Evolutionary conservation across 2,888 invertebrate species (phyloP), one percentile per base, ranked within the genome.

Genomic region (Caenorhabditis sinica): DNA sequence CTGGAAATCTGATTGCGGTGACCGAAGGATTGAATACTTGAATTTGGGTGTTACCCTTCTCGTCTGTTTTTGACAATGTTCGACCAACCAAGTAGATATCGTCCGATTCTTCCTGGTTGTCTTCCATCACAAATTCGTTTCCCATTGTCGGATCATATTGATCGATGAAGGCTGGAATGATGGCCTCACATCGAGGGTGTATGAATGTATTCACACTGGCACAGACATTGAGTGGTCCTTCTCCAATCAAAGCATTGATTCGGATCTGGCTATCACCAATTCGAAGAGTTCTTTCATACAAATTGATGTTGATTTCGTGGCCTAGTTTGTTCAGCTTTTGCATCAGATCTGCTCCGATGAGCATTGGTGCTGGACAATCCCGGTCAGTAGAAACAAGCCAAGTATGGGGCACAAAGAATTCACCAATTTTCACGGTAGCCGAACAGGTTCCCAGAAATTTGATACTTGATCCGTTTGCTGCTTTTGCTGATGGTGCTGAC

Each of bases 331-430:
- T 71, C 17, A 71, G 5, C n/a, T 71, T 71, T 25, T 40, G 25
- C 0, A 71, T n/a, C 0, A 71, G 0, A n/a, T 71, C 71, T 11
- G 58, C 9, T 40, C 71, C 71, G 8, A 71, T 56, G 2, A 71
- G 71, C 36, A 71, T 58, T 15, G 36, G 40, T 0, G 71, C 58
- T n/a, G 71, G 71, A 25, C 71, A 71, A 0, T 71, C 71, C 0
- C 13, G 4, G 23, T 56, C 43, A 4, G 25, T 4, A 8, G 71
- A 56, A 0, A 71, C 71, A 4, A 56, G 58, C 8, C 20, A 23
- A 17, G 23, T n/a, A 58, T 71, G 71, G 17, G 56, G 43, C 13
- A 58, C 58, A 8, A 17, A 13, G 17, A n/a, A 6, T 6, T 56
- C 17, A 23, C 71, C 71, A 13, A 71, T 58, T 23, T 56, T 13